phyloP scores from a whole-genome alignment of 2,113 vertebrate species.

The Hypomesus transpacificus region DNA sequence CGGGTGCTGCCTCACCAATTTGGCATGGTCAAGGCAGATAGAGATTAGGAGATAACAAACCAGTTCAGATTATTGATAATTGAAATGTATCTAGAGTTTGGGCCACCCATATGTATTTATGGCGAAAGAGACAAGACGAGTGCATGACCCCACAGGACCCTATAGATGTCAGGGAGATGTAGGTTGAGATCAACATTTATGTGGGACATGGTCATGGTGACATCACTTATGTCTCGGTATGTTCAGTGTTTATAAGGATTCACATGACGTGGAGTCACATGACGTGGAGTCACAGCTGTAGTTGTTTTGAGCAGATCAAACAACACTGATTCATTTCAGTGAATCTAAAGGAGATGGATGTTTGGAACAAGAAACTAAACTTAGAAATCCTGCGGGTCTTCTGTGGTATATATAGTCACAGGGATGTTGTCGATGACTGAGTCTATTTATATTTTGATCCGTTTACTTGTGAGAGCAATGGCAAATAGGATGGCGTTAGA shows the following conservation, averaged over 20 bases:
- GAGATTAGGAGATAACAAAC: not conserved
- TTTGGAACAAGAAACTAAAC: no score
- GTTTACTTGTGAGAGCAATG: slow-evolving; percentile 9
- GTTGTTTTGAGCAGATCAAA: no score
- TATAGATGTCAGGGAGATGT: not conserved
- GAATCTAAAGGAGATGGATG: no score
- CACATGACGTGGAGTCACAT: no score
- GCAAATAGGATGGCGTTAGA: slow-evolving; percentile 24
- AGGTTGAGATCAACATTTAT: not conserved
- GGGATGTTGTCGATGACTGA: no score
- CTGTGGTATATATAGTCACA: no score
- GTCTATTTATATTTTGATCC: not conserved
- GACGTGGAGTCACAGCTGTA: no score
- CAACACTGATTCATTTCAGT: no score
- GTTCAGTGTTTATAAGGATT: no score
- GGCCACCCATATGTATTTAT: not conserved
- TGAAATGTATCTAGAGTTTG: not conserved
- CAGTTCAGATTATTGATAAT: not conserved
- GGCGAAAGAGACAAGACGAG: not conserved
- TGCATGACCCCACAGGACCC: not conserved
- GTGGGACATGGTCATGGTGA: not conserved
- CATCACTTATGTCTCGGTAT: no score
- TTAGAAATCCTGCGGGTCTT: no score
- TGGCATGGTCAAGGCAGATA: not conserved
- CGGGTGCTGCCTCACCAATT: no score